Percentiles rank a stretch among this genome's conserved stretches.
These are phyloP conservation scores for Amiota communis DNA, from an alignment of 2,888 invertebrate genomes.

Conservation along the genomic window DNA sequence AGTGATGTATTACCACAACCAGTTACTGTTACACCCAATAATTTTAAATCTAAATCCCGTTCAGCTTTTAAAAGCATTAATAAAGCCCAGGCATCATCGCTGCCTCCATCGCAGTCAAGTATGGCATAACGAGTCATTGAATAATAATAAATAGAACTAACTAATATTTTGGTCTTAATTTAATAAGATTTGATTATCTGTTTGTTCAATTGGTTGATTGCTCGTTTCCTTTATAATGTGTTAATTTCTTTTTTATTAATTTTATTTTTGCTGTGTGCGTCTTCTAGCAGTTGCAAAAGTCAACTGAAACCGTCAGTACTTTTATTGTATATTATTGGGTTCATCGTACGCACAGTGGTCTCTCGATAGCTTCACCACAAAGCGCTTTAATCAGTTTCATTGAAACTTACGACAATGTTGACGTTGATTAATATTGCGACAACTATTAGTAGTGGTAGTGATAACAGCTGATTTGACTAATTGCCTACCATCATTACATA, in stretches of 20 bases:
- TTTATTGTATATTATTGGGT: too few species aligned
- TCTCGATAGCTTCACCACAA: too few species aligned
- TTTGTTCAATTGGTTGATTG: background rate
- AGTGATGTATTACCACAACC: constrained; percentile 83
- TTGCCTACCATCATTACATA: too few species aligned
- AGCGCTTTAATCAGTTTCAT: too few species aligned
- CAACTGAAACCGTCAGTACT: too few species aligned
- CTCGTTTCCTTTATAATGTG: background rate
- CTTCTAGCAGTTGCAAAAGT: background rate
- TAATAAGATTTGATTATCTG: background rate
- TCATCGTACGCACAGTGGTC: too few species aligned
- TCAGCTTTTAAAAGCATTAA: constrained; percentile 76
- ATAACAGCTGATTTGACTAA: too few species aligned
- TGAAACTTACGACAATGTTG: too few species aligned
- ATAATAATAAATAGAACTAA: background rate
- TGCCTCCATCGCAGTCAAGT: constrained; percentile 79
- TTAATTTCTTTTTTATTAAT: too few species aligned
- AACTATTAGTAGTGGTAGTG: too few species aligned
- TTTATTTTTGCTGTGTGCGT: background rate
- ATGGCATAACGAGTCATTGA: constrained; percentile 69
- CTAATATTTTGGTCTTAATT: background rate
- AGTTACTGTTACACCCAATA: constrained; percentile 81
- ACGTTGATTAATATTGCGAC: too few species aligned
- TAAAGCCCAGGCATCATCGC: constrained; percentile 79
- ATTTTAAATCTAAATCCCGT: constrained; percentile 49